These are phyloP conservation scores for Drosophila falleni DNA, from an alignment of 2,888 invertebrate species.

Conservation along the genomic window DNA sequence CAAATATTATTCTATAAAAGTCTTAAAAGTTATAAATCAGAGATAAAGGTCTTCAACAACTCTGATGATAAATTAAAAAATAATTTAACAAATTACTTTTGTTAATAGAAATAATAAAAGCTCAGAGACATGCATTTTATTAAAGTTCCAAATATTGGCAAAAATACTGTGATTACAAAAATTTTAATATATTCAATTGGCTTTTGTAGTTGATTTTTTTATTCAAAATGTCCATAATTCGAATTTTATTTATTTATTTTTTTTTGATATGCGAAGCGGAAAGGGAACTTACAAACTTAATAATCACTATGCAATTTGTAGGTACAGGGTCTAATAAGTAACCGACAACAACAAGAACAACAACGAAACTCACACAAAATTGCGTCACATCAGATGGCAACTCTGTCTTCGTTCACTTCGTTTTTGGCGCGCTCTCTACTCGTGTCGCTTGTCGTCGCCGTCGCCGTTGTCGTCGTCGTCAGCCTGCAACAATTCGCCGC, in stretches of 20 bases:
- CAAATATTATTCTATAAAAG: neutral
- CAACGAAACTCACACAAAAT: constrained; percentile 4
- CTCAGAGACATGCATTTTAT: too few relatives aligned
- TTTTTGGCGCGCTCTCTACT: constrained; percentile 58
- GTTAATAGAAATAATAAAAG: too few relatives aligned
- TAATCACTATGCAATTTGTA: neutral
- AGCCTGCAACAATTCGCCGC: constrained; percentile 61
- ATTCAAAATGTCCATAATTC: too few relatives aligned
- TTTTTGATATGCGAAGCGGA: too few relatives aligned
- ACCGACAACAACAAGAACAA: neutral
- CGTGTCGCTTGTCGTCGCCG: constrained; percentile 14
- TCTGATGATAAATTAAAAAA: neutral
- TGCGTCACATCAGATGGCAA: constrained; percentile 38
- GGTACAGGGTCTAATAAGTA: neutral
- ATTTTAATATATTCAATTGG: too few relatives aligned
- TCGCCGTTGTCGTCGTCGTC: constrained; percentile 2
- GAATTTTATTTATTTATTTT: too few relatives aligned
- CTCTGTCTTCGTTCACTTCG: constrained; percentile 44
- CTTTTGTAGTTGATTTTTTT: too few relatives aligned
- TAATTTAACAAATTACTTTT: too few relatives aligned
- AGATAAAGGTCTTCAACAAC: too few relatives aligned
- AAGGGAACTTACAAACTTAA: neutral
- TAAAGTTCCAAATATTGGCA: too few relatives aligned
- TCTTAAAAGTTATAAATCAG: neutral
- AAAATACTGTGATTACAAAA: too few relatives aligned